Base-by-base conservation (phyloP, 2,113 vertebrate genomes). In the Serilophus lunatus region DNA sequence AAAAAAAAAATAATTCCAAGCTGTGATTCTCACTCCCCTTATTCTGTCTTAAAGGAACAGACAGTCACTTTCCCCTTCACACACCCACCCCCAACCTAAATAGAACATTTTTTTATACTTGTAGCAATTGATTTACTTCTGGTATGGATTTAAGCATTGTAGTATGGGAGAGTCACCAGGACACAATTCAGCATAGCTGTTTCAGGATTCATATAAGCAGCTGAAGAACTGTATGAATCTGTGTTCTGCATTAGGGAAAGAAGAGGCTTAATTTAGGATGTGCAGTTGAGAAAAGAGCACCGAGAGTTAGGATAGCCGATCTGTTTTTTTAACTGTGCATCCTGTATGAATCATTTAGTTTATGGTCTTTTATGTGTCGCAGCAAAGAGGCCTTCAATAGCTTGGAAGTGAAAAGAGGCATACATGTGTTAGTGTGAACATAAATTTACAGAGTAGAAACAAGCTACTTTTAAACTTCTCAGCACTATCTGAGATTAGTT, bases 381-480 rank as follows among this genome's bases (percentile, higher is more conserved):
- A 53, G 23, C 24, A 76, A 42, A 51, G 51, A 28, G 50, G 13
- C 54, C 42, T 77, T 42, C 20, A 31, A 1, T 64, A 69, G 25
- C 33, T 92, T 90, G 63, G 25, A 69, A 53, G n/a, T 57, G 24
- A 40, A 45, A 79, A 53, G 66, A 61, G 79, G 35, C 36, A 10
- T 59, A 25, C 10, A 2, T 33, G 9, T 4, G 24, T 65, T 71
- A 33, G 35, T 51, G 44, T 64, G 69, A 75, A 33, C 8, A 26
- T 82, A 66, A 88, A n/a, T 88, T 96, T 90, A 80, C 54, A 82
- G 90, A 82, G 31, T 83, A 79, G 90, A 88, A 96, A 82, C 66
- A 80, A 80, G 45, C 85, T 69, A n/a, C 89, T 94, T 89, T 91
- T 94, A 92, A 86, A 92, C 76, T 65, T 93, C 69, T 78, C 86